Base-by-base conservation (phyloP, 2,797 vertebrate species). In the Pygocentrus nattereri region DNA sequence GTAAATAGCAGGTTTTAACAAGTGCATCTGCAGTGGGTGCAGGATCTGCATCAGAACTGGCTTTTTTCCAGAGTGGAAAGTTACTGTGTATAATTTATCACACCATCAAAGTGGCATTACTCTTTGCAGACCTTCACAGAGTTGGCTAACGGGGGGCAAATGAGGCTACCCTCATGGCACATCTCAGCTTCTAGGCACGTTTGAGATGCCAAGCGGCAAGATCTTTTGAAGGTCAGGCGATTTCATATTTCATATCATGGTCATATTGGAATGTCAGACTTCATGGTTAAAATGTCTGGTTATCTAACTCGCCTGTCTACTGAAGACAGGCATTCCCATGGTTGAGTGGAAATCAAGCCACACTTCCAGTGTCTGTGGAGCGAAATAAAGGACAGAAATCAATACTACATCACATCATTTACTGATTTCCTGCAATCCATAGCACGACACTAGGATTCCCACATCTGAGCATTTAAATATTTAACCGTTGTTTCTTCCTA, bases 201-300 rank as follows among this genome's bases (percentile, higher is more conserved):
- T 68, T 49, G 41, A 47, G n/a, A 50, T 19, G 10, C 34, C 10
- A 49, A 11, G 30, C 56, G 16, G 31, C 13, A 16, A 65, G 25
- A 72, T 65, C 69, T 54, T 83, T 34, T 47, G 71, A 78, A 73
- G 67, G 79, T 86, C 67, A 64, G 21, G 41, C 30, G 69, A 79
- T 65, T 75, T 30, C 25, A 73, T 74, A 44, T 76, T 16, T 72
- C 67, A 67, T 65, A 68, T 68, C 65, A 15, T 49, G n/a, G 31
- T 59, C 11, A 80, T 47, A 34, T 56, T 54, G 68, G 67, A 82
- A 82, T 69, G 65, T 13, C 49, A 73, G 58, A 13, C 79, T 75
- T 50, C 10, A 16, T 67, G 64, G 34, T 67, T 67, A 10, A 10
- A 44, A 12, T 21, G 54, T 21, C 62, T 59, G 68, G 54, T 13